Evolutionary conservation across 2,113 vertebrate species (phyloP).

Genomic region (Rutilus rutilus): DNA sequence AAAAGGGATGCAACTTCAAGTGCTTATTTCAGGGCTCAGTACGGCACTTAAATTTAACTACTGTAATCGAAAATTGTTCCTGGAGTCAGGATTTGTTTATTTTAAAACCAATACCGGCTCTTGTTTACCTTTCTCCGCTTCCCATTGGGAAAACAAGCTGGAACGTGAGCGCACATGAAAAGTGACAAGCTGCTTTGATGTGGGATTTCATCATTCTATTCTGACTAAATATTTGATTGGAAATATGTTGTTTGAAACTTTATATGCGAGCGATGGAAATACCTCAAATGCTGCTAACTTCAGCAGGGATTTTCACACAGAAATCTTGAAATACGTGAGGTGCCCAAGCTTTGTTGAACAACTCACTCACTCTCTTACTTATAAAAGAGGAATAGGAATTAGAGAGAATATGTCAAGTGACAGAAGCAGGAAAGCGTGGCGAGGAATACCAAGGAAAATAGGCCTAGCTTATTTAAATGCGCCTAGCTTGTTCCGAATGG

Average conservation of each 20-base stretch:
- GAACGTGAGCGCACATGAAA: conserved; percentile 2
- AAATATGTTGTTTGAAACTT: conserved; percentile 42
- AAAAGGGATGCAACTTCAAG: conserved; percentile 48
- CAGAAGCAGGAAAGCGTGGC: conserved; percentile 33
- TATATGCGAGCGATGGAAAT: conserved; percentile 22
- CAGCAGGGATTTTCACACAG: conserved; percentile 1
- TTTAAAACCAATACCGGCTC: conserved; percentile 26
- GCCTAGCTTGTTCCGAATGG: conserved; percentile 26
- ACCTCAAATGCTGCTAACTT: conserved; percentile 32
- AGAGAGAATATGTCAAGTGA: conserved; percentile 23
- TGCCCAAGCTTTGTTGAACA: conserved; percentile 32
- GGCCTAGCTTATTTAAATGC: conserved; percentile 21
- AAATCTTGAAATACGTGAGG: conserved; percentile 18
- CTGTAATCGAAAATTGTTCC: conserved; percentile 49
- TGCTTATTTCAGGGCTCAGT: conserved; percentile 6
- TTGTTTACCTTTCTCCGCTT: conserved; percentile 40
- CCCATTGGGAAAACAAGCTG: neutral
- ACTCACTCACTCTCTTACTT: conserved; percentile 24
- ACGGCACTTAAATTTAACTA: conserved; percentile 49
- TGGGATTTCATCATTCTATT: conserved; percentile 35
- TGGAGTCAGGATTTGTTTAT: conserved; percentile 41
- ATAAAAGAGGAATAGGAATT: conserved; percentile 21
- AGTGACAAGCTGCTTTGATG: conserved; percentile 42
- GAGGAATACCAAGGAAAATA: conserved; percentile 1
- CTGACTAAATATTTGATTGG: conserved; percentile 47